phyloP scores from a whole-genome alignment of 1,140 invertebrate genomes.

The Platyura marginata region DNA sequence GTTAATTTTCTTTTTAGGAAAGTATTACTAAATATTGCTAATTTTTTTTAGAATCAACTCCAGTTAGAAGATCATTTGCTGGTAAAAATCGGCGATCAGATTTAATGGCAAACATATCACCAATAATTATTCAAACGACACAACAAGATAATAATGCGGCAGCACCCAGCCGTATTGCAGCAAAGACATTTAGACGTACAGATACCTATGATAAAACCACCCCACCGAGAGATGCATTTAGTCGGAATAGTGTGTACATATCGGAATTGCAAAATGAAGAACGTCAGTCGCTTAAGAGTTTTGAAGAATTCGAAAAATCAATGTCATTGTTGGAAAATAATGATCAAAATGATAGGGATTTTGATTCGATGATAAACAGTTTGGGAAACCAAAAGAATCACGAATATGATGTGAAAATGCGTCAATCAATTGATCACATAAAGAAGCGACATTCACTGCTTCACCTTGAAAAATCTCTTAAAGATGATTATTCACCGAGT shows the following conservation, averaged over 20 bases:
- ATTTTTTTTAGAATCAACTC: too few relatives aligned
- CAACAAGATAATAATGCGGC: neutral
- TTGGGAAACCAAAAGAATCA: too few relatives aligned
- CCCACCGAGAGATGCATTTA: neutral
- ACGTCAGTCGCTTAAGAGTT: neutral
- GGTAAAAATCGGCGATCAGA: neutral
- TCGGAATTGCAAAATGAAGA: neutral
- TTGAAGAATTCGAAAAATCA: neutral
- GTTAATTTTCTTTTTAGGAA: too few relatives aligned
- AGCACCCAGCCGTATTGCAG: neutral
- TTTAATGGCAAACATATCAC: neutral
- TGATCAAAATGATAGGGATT: too few relatives aligned
- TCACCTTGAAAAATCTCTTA: too few relatives aligned
- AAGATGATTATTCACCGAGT: too few relatives aligned
- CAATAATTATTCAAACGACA: neutral
- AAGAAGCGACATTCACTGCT: too few relatives aligned
- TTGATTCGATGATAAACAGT: too few relatives aligned
- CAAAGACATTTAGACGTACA: neutral
- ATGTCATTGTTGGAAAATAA: neutral
- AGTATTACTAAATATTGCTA: too few relatives aligned
- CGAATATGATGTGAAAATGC: too few relatives aligned
- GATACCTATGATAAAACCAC: neutral
- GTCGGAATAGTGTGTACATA: neutral
- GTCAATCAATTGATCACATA: too few relatives aligned
- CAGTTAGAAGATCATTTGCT: neutral